phyloP scores from a whole-genome alignment of 1,140 invertebrate species.

The Zaprionus ornatus region DNA sequence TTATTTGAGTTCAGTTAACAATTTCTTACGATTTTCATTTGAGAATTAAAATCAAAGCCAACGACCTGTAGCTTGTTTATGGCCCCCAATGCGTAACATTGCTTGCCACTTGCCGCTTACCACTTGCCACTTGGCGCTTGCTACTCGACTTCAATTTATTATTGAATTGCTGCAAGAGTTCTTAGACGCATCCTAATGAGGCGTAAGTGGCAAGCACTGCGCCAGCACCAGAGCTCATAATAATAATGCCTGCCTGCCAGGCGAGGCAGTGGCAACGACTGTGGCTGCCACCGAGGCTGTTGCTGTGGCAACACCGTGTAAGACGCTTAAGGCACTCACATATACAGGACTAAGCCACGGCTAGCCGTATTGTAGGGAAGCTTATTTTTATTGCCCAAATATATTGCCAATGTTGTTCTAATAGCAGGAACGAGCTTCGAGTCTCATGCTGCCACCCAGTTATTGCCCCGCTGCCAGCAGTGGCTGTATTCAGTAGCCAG shows the following conservation, averaged over 20 bases:
- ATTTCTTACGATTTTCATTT: constrained; percentile 23
- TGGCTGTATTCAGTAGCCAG: background rate
- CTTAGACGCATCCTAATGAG: constrained; percentile 79
- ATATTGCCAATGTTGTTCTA: constrained; percentile 81
- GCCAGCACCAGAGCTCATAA: constrained; percentile 51
- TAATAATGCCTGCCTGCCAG: constrained; percentile 62
- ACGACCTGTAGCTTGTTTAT: constrained; percentile 66
- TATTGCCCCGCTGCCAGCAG: constrained; percentile 9
- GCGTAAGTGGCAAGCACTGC: constrained; percentile 75
- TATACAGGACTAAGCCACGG: constrained; percentile 29
- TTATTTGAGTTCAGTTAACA: constrained; percentile 27
- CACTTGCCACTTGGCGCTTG: constrained; percentile 37
- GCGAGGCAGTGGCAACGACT: constrained; percentile 15
- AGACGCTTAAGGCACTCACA: constrained; percentile 37
- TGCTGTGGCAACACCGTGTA: constrained; percentile 24
- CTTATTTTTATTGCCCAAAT: constrained; percentile 81
- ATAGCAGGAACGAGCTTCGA: constrained; percentile 73
- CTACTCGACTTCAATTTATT: constrained; percentile 68
- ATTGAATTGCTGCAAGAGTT: constrained; percentile 74
- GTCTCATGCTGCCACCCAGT: constrained; percentile 17
- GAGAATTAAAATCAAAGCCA: constrained; percentile 56
- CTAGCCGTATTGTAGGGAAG: constrained; percentile 65
- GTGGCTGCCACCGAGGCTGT: constrained; percentile 22
- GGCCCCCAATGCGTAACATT: constrained; percentile 34
- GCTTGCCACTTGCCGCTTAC: constrained; percentile 7